Percentiles rank a stretch among this genome's conserved stretches.
Conservation (phyloP, 2,113 vertebrate species). For the human (Homo sapiens) region GRCh38 chr6:14772001-14772500, state of each 20-base stretch:
- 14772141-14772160: not conserved
- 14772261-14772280: not conserved
- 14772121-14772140: not conserved
- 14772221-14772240: not conserved
- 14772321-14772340: not conserved
- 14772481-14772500: not conserved
- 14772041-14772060: too few species aligned
- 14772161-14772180: not conserved
- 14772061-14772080: rapidly evolving
- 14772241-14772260: not conserved
- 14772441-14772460: not conserved
- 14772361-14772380: not conserved
- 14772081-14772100: rapidly evolving
- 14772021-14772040: too few species aligned
- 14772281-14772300: not conserved
- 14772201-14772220: not conserved
- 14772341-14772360: not conserved
- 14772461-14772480: not conserved
- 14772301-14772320: not conserved
- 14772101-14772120: not conserved
- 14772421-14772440: not conserved
- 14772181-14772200: too few species aligned
- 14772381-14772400: not conserved
- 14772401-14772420: not conserved
- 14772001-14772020: too few species aligned